A percentile compares a stretch with the other conserved stretches of the same genome.
These are phyloP conservation scores for Magallana gigas DNA, from an alignment of 1,140 invertebrate genomes.

Conservation along the genomic window DNA sequence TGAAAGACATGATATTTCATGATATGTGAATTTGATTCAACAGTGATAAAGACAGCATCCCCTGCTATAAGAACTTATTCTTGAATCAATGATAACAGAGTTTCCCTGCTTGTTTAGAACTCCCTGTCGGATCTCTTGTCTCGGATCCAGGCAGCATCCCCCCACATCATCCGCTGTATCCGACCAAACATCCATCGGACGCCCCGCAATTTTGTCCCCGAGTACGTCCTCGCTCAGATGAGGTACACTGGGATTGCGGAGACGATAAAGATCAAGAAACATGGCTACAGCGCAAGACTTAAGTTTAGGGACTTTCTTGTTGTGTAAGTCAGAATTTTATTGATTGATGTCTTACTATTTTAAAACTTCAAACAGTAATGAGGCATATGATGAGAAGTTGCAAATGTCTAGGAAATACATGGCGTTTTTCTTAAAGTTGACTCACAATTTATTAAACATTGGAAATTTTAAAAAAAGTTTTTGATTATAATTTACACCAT, in stretches of 20 bases:
- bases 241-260: constrained; percentile 78
- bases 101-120: constrained; percentile 62
- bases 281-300: constrained; percentile 73
- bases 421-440: too few relatives aligned
- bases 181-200: constrained; percentile 69
- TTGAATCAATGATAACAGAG: not conserved
- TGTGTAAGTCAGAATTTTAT: constrained; percentile 61
- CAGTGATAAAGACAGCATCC: too few relatives aligned
- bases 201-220: constrained; percentile 61
- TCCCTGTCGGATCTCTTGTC: constrained; percentile 69
- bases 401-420: too few relatives aligned
- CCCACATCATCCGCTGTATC: constrained; percentile 76
- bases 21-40: too few relatives aligned
- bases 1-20: too few relatives aligned
- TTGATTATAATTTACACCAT: too few relatives aligned
- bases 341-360: too few relatives aligned
- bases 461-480: too few relatives aligned
- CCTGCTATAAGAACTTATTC: too few relatives aligned
- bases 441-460: too few relatives aligned
- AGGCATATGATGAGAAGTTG: too few relatives aligned
- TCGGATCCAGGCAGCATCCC: constrained; percentile 64
- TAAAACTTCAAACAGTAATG: too few relatives aligned
- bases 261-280: constrained; percentile 74
- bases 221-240: constrained; percentile 88
- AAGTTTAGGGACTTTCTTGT: constrained; percentile 73